Evolutionary conservation across 2,113 vertebrate species (phyloP).

Genomic region (Cyrtonyx montezumae): DNA sequence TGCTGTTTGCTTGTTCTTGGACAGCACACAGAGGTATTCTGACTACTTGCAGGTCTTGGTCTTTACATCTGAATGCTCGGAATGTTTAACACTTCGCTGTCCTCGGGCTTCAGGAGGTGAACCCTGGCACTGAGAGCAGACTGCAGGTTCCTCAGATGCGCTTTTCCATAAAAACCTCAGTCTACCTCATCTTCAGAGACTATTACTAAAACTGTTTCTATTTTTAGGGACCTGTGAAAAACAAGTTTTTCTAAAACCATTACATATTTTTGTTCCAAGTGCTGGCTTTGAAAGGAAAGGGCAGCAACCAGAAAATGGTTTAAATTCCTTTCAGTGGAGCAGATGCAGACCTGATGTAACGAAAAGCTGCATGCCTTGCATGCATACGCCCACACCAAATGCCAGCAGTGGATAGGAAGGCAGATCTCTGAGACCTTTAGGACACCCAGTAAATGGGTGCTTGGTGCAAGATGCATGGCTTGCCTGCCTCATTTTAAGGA

Average conservation of each 20-base stretch:
- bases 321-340: conserved; percentile 18
- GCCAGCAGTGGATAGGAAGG: not conserved
- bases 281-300: conserved; percentile 26
- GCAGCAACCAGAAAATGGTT: conserved; percentile 15
- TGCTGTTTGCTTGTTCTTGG: not conserved
- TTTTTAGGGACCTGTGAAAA: conserved; percentile 31
- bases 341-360: not conserved
- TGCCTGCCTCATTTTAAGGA: not conserved
- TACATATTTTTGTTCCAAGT: conserved; percentile 15
- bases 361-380: not conserved
- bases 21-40: not conserved
- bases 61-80: not conserved
- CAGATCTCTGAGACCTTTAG: not conserved
- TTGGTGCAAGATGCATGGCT: not conserved
- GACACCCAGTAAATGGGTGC: not conserved
- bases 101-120: not conserved
- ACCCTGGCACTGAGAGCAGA: not conserved
- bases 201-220: conserved; percentile 12
- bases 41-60: not conserved
- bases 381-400: rapidly evolving
- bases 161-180: not conserved
- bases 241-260: conserved; percentile 17
- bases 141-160: not conserved
- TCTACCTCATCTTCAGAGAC: not conserved
- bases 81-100: not conserved